phyloP scores from a whole-genome alignment of 2,888 invertebrate species.

The Epiblema foenella region DNA sequence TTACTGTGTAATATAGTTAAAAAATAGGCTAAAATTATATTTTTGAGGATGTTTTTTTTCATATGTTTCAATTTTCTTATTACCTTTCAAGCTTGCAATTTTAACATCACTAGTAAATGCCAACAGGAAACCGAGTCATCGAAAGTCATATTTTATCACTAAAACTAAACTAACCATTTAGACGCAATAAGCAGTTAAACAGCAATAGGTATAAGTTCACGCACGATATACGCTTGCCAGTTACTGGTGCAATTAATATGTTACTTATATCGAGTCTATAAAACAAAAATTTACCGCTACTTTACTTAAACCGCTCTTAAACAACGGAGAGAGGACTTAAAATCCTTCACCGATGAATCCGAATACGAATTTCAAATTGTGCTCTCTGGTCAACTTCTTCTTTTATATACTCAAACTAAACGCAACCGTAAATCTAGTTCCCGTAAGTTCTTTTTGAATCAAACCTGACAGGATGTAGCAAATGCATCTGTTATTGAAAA shows the following conservation, averaged over 20 bases:
- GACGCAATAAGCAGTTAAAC: constrained; percentile 60
- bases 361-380: constrained; percentile 83
- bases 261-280: constrained; percentile 73
- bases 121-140: constrained; percentile 24
- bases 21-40: not conserved
- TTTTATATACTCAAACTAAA: constrained; percentile 55
- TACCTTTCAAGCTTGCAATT: not conserved
- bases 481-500: constrained; percentile 54
- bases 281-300: constrained; percentile 80
- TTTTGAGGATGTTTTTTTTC: not conserved
- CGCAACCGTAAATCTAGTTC: constrained; percentile 65
- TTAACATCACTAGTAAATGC: not conserved
- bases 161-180: constrained; percentile 29
- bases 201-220: constrained; percentile 59
- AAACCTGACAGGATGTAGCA: constrained; percentile 61
- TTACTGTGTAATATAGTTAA: not conserved
- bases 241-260: constrained; percentile 76
- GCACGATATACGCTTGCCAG: constrained; percentile 57
- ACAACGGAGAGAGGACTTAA: constrained; percentile 79
- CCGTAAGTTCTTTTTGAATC: constrained; percentile 65
- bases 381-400: constrained; percentile 72
- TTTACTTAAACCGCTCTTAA: constrained; percentile 75
- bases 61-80: not conserved
- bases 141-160: constrained; percentile 16
- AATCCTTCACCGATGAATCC: constrained; percentile 80